Percentiles rank a stretch among this genome's conserved stretches.
phyloP scores from a whole-genome alignment of 2,113 vertebrate genomes.

The Columbina picui region DNA sequence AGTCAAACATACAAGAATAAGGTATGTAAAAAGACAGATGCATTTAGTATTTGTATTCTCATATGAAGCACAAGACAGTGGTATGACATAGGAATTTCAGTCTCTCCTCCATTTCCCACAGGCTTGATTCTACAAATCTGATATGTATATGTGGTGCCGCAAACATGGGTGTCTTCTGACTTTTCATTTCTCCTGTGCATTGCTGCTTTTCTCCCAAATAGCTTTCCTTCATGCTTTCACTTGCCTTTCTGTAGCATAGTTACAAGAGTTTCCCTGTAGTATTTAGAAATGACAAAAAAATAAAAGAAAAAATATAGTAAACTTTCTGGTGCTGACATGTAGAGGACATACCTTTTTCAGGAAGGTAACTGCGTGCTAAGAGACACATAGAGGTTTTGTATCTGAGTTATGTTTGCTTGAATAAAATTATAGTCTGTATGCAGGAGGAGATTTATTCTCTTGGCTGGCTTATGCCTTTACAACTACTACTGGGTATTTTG shows the following conservation, averaged over 20 bases:
- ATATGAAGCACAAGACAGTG: background rate
- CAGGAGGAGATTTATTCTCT: background rate
- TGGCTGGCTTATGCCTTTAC: background rate
- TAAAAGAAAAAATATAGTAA: too few species aligned
- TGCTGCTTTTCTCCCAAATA: too few species aligned
- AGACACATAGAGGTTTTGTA: rapidly evolving
- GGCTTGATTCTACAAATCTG: background rate
- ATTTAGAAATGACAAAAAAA: too few species aligned
- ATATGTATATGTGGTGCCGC: too few species aligned
- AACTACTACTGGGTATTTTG: background rate
- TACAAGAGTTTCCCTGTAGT: too few species aligned
- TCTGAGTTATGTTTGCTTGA: background rate
- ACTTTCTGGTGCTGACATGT: too few species aligned
- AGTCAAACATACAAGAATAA: background rate
- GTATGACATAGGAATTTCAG: background rate
- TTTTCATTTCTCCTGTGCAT: too few species aligned
- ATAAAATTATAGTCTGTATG: background rate
- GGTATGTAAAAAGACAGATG: background rate
- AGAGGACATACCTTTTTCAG: background rate
- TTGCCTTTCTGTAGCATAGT: too few species aligned
- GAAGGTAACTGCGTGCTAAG: background rate
- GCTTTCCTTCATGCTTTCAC: too few species aligned
- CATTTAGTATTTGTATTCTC: background rate
- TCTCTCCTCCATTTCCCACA: background rate
- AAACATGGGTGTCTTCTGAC: too few species aligned